These are phyloP conservation scores for Gobius niger DNA, from an alignment of 2,113 vertebrate genomes.

Conservation along the genomic window DNA sequence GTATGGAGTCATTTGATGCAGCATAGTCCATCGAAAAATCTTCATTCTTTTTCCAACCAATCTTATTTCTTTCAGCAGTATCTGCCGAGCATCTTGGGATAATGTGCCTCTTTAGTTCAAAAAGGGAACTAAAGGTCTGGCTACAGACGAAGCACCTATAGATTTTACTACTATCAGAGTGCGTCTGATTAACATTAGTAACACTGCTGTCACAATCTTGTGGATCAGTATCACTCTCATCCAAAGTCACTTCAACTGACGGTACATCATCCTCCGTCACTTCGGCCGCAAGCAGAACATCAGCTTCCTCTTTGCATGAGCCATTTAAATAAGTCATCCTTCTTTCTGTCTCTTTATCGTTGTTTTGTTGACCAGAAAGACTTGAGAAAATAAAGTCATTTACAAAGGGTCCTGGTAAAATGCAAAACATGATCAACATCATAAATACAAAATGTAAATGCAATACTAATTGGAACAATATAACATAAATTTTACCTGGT, in stretches of 20 bases:
- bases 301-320: background rate
- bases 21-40: background rate
- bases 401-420: background rate
- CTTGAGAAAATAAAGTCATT: slow-evolving; percentile 30
- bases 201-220: background rate
- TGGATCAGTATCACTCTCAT: slow-evolving; percentile 33
- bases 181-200: background rate
- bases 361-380: slow-evolving; percentile 4
- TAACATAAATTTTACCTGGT: slow-evolving; percentile 8
- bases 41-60: slow-evolving; percentile 5
- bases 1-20: background rate
- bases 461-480: background rate
- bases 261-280: slow-evolving; percentile 12
- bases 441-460: background rate
- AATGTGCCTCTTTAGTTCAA: slow-evolving; percentile 29
- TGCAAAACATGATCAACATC: background rate
- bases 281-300: background rate
- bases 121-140: slow-evolving; percentile 3
- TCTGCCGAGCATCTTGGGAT: background rate
- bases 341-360: background rate
- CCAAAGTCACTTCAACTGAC: slow-evolving; percentile 32
- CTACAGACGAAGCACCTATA: slow-evolving; percentile 28
- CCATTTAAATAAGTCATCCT: background rate
- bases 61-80: slow-evolving; percentile 1
- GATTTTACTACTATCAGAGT: slow-evolving; percentile 4